phyloP scores from a whole-genome alignment of 1,140 invertebrate species.

The Littorina saxatilis region DNA sequence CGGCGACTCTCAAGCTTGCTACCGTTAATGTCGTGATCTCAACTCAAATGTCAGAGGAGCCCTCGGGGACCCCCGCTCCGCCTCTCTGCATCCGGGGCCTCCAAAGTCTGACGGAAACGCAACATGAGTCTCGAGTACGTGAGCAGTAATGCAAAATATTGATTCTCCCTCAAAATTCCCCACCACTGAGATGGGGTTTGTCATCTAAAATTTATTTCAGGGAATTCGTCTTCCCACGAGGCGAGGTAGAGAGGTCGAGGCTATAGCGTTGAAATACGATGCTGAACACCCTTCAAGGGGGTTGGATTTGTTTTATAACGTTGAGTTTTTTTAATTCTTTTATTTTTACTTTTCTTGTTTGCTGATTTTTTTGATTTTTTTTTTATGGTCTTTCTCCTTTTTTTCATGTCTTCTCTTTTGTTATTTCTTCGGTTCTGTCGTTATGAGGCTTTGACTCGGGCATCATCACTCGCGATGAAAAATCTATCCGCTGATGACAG shows the following conservation, averaged over 20 bases:
- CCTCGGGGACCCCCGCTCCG: background rate
- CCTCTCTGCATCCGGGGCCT: background rate
- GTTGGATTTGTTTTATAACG: too few species aligned
- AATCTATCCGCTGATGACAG: too few species aligned
- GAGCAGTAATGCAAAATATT: constrained; percentile 28
- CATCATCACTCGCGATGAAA: too few species aligned
- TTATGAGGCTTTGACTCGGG: too few species aligned
- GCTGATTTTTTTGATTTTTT: background rate
- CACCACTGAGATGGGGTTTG: too few species aligned
- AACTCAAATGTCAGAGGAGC: constrained; percentile 1
- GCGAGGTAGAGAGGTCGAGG: too few species aligned
- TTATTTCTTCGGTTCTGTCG: background rate
- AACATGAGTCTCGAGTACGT: constrained; percentile 13
- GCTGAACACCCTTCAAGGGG: too few species aligned
- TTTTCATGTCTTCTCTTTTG: background rate
- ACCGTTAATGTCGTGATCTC: too few species aligned
- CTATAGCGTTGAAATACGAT: too few species aligned
- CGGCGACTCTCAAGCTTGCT: too few species aligned
- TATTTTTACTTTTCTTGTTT: background rate
- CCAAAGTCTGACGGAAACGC: background rate
- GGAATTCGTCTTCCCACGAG: too few species aligned
- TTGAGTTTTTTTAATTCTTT: background rate
- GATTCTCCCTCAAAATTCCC: background rate
- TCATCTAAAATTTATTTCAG: too few species aligned
- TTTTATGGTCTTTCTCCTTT: background rate